Evolutionary conservation across 2,888 invertebrate genomes (phyloP).

Genomic region (Cheilosia urbana): DNA sequence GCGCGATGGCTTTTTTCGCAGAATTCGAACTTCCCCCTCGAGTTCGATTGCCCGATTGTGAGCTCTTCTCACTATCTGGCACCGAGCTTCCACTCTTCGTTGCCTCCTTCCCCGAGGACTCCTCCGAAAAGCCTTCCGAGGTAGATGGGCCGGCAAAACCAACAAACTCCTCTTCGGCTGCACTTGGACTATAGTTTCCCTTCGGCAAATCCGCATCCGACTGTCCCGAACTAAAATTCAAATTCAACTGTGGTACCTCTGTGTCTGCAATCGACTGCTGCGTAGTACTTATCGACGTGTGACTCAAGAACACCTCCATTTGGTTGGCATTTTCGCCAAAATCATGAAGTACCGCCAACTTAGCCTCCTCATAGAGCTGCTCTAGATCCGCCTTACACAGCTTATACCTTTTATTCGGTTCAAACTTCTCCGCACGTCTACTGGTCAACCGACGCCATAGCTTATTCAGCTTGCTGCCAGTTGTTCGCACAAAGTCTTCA

Average conservation of each 20-base stretch:
- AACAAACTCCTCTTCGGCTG: conserved; percentile 76
- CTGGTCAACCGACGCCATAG: conserved; percentile 84
- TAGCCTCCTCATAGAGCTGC: conserved; percentile 83
- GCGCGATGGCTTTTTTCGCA: too few relatives aligned
- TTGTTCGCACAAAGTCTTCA: conserved; percentile 78
- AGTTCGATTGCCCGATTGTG: conserved; percentile 12
- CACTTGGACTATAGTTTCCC: conserved; percentile 77
- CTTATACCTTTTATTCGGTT: conserved; percentile 81
- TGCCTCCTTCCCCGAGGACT: conserved; percentile 13
- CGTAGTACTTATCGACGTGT: conserved; percentile 69
- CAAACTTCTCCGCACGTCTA: conserved; percentile 82
- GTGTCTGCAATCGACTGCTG: conserved; percentile 44
- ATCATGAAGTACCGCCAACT: conserved; percentile 79
- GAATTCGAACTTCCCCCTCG: too few relatives aligned
- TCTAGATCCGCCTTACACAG: conserved; percentile 83
- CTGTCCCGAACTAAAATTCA: conserved; percentile 78
- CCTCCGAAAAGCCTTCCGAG: conserved; percentile 44
- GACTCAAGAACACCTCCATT: conserved; percentile 77
- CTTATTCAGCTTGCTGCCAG: conserved; percentile 83
- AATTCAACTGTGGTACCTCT: conserved; percentile 78
- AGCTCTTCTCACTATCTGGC: neutral
- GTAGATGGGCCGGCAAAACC: conserved; percentile 31
- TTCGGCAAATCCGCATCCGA: conserved; percentile 76
- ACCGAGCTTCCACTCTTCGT: neutral
- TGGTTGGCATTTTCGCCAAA: conserved; percentile 78